Percentiles rank a stretch among this genome's conserved stretches.
Conservation (phyloP, 1,140 invertebrate species). For the Cotesia glomerata region DNA sequence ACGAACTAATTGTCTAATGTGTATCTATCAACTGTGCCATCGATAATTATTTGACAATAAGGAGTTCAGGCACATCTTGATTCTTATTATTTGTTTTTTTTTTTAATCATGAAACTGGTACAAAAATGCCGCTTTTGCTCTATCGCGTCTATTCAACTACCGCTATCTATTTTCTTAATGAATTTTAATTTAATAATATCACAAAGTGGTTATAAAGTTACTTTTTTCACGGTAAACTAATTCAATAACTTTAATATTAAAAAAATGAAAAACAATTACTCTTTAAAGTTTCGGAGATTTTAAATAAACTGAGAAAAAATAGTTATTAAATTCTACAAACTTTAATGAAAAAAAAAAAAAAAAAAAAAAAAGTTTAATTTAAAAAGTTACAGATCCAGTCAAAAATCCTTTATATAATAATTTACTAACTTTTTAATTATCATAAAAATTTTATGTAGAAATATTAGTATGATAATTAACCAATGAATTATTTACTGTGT, state of each 20-base stretch:
- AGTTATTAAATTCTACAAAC: background rate
- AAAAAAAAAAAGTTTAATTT: too few relatives aligned
- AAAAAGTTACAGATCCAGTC: too few relatives aligned
- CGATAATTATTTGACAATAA: constrained; percentile 28
- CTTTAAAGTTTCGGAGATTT: too few relatives aligned
- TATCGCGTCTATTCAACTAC: background rate
- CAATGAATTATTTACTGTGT: too few relatives aligned
- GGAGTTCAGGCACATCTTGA: constrained; percentile 29
- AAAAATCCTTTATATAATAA: too few relatives aligned
- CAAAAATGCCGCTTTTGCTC: constrained; percentile 28
- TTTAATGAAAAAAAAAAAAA: background rate
- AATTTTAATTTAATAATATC: constrained; percentile 27
- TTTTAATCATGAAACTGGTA: constrained; percentile 18
- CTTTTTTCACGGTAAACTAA: too few relatives aligned
- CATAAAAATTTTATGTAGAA: too few relatives aligned
- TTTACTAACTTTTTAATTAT: too few relatives aligned
- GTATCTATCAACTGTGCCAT: background rate
- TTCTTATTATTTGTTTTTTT: background rate
- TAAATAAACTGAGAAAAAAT: background rate
- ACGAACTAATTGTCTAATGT: background rate
- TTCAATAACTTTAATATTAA: too few relatives aligned
- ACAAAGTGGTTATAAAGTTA: too few relatives aligned
- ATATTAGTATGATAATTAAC: too few relatives aligned
- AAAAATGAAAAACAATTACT: too few relatives aligned
- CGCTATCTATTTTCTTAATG: constrained; percentile 12